These are phyloP conservation scores for Acholoe squamosa DNA, from an alignment of 2,888 invertebrate species.

Conservation along the genomic window DNA sequence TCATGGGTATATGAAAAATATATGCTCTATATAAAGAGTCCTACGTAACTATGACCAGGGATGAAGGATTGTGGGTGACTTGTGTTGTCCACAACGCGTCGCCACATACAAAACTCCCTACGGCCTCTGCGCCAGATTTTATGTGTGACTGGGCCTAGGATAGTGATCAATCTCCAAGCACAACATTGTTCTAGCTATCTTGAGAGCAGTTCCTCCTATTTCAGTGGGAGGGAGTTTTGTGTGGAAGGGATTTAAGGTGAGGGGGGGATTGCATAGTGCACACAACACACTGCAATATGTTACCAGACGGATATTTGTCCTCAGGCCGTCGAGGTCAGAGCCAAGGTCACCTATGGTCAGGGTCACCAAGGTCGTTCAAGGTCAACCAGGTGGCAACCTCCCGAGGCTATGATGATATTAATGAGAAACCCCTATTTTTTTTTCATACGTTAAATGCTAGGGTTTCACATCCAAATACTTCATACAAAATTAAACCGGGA, in stretches of 20 bases:
- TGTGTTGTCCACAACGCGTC: not conserved
- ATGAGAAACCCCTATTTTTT: too few relatives aligned
- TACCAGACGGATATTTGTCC: constrained; percentile 21
- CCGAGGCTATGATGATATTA: not conserved
- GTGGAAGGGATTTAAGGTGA: not conserved
- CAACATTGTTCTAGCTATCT: not conserved
- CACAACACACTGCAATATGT: constrained; percentile 26
- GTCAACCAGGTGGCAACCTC: constrained; percentile 9
- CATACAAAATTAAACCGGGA: too few relatives aligned
- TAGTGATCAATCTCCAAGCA: not conserved
- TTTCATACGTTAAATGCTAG: too few relatives aligned
- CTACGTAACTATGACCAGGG: not conserved
- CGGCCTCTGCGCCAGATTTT: not conserved
- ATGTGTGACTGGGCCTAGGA: not conserved
- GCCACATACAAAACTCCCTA: not conserved
- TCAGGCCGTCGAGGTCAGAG: not conserved
- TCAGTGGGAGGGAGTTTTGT: too few relatives aligned
- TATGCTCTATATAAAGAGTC: constrained; percentile 65
- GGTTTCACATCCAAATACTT: too few relatives aligned
- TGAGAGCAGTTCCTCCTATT: constrained; percentile 10
- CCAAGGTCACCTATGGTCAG: not conserved
- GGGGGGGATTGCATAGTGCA: not conserved
- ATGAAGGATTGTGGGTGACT: not conserved
- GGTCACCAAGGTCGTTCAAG: constrained; percentile 7
- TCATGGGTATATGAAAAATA: not conserved